phyloP scores from a whole-genome alignment of 2,888 invertebrate species.

The Timandra comae region DNA sequence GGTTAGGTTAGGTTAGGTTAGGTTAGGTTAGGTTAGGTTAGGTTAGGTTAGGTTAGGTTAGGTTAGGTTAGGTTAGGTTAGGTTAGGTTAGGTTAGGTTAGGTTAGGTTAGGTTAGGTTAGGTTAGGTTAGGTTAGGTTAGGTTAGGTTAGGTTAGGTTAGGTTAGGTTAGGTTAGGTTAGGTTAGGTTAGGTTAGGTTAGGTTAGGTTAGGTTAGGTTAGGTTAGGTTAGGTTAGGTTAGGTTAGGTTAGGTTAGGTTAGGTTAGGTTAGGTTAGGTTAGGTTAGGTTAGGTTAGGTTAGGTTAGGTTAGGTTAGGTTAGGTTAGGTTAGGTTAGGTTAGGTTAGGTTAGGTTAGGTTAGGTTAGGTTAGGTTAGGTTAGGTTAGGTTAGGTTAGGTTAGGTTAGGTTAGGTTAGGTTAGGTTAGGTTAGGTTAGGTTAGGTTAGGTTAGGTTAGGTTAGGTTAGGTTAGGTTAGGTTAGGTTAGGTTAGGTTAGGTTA shows the following conservation, averaged over 20 bases:
- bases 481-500: constrained; percentile 17
- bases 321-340: constrained; percentile 4
- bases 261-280: no score
- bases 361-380: constrained; percentile 3
- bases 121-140: no score
- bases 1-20: constrained; percentile 8
- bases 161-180: neutral
- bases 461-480: constrained; percentile 21
- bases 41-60: no score
- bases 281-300: no score
- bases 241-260: constrained; percentile 8
- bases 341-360: constrained; percentile 4
- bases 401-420: constrained; percentile 16
- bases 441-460: constrained; percentile 16
- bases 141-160: no score
- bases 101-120: no score
- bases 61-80: constrained; percentile 5
- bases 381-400: constrained; percentile 2
- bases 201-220: constrained; percentile 19
- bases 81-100: no score
- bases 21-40: no score
- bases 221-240: constrained; percentile 17
- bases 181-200: constrained; percentile 6
- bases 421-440: constrained; percentile 13
- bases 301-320: constrained; percentile 3